Percentiles rank a stretch among this genome's conserved stretches.
Evolutionary conservation across 2,888 invertebrate species (phyloP).

Genomic region (Pterostichus niger): DNA sequence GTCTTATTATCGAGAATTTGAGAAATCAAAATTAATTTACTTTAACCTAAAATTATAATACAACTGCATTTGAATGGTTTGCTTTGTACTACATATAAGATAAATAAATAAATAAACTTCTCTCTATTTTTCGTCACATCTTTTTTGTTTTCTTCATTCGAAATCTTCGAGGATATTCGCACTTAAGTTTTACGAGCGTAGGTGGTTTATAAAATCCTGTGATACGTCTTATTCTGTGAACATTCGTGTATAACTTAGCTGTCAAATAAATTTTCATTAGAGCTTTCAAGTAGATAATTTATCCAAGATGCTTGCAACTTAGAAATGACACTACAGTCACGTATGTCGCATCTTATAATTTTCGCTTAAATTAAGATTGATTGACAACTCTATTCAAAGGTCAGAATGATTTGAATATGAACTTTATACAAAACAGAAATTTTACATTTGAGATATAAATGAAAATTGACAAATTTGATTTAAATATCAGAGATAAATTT

Average conservation of each 20-base stretch:
- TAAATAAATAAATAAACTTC: too few species aligned
- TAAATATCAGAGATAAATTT: too few species aligned
- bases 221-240: conserved; percentile 12
- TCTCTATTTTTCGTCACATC: neutral
- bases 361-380: conserved; percentile 7
- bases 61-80: too few species aligned
- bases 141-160: neutral
- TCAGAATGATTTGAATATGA: conserved; percentile 1
- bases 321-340: conserved; percentile 2
- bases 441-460: neutral
- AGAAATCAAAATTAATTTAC: too few species aligned
- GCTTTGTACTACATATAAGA: too few species aligned
- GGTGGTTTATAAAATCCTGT: too few species aligned
- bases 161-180: neutral
- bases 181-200: neutral
- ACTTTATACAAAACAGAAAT: neutral
- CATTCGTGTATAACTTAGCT: neutral
- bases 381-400: too few species aligned
- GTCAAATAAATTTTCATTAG: conserved; percentile 36
- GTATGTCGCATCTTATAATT: conserved; percentile 15
- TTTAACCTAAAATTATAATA: too few species aligned
- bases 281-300: neutral
- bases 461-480: conserved; percentile 3
- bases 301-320: neutral
- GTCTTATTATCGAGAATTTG: too few species aligned